Base-by-base conservation (phyloP, 2,113 vertebrate species). In the Erythrolamprus reginae region DNA sequence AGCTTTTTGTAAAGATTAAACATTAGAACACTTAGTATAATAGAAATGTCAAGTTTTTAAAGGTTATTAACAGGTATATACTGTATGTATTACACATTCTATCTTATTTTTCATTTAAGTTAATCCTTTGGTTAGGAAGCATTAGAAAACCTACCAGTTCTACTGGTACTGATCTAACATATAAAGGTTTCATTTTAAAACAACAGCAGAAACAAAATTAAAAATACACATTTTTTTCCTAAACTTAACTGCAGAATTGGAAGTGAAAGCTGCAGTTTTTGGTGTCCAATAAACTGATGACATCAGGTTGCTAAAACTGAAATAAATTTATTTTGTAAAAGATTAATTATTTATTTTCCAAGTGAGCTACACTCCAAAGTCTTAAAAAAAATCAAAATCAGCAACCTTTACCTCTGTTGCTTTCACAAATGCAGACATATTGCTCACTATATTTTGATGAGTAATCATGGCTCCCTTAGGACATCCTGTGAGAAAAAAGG, bases 391-490 rank as follows among this genome's bases (percentile, higher is more conserved):
- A 13, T 61, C 84, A 0, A 90, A 91, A 94, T 87, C n/a, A 58
- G 91, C 10, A 45, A 38, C 10, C 21, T 92, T 98, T 98, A 99
- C 99, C 99, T 99, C 94, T 45, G 98, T 98, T 5, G 97, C 47
- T 97, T 97, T 98, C 92, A 99, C 93, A 97, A 99, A 99, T 58
- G 97, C 98, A 88, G 98, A 98, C 90, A 97, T 96, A 95, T 99
- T 98, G 95, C 98, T 96, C 95, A 99, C 97, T 91, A 99, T 88
- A 82, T 99, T 99, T 96, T 92, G 92, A 92, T 99, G 99, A 87
- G 98, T 98, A 85, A 99, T 95, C 97, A 98, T 96, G 47, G 98
- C 99, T 93, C 99, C 99, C 96, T 99, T 99, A 48, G 99, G 99
- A 90, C 98, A 98, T 96, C 99, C 99, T 99, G 94, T 91, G 89